Conservation (phyloP, 2,113 vertebrate genomes). For the Promerops cafer region DNA sequence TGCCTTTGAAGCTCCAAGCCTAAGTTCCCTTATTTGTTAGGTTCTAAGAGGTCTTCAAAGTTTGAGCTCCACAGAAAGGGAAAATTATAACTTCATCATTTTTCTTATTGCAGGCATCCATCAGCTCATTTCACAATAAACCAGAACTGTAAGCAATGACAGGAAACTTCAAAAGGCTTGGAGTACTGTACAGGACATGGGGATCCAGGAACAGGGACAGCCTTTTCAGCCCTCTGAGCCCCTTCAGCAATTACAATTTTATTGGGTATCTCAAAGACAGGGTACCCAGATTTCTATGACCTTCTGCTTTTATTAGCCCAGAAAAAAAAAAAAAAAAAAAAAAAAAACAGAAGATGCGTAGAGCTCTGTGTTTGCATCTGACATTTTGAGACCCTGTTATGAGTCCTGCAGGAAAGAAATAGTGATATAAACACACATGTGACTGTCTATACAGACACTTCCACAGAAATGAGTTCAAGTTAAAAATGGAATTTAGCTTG, state of each 20-base stretch:
- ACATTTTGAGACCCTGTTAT: background rate
- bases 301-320: background rate
- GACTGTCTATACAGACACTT: background rate
- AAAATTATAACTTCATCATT: background rate
- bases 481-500: background rate
- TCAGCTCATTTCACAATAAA: background rate
- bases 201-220: background rate
- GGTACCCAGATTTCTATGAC: background rate
- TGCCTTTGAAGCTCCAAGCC: conserved; percentile 5
- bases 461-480: background rate
- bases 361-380: background rate
- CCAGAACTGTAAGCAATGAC: background rate
- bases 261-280: background rate
- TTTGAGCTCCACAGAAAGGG: background rate
- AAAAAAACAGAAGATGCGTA: fast-evolving
- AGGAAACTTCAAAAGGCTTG: background rate
- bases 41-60: background rate
- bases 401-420: background rate
- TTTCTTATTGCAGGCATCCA: background rate
- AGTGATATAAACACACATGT: background rate
- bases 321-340: background rate
- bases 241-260: background rate
- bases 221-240: background rate
- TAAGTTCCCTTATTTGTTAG: background rate
- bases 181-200: background rate